These are phyloP conservation scores for Tinea pellionella DNA, from an alignment of 2,888 invertebrate species.

Conservation along the genomic window DNA sequence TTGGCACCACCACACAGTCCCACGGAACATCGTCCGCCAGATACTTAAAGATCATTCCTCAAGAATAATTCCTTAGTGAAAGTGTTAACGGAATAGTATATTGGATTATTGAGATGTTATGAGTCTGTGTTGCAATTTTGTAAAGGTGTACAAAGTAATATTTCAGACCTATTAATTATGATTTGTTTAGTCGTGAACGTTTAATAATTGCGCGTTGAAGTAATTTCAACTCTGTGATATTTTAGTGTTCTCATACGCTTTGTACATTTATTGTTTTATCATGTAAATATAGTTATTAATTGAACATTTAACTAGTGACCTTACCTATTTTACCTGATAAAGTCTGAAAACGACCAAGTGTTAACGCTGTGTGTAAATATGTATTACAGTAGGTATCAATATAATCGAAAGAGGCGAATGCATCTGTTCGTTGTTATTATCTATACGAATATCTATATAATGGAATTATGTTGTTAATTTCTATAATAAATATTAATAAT, in stretches of 20 bases:
- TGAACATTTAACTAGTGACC: background rate
- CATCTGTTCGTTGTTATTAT: slow-evolving; percentile 50
- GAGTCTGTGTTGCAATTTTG: background rate
- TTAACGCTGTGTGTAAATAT: slow-evolving; percentile 54
- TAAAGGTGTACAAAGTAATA: background rate
- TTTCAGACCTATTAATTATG: background rate
- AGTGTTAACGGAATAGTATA: background rate
- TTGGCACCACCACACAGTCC: slow-evolving; percentile 40
- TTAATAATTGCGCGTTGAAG: background rate
- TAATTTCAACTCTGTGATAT: background rate
- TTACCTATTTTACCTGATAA: slow-evolving; percentile 25
- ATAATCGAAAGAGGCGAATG: slow-evolving; percentile 15
- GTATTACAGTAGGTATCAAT: slow-evolving; percentile 24
- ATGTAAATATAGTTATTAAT: slow-evolving; percentile 4
- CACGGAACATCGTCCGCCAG: slow-evolving; percentile 47
- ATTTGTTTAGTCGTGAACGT: background rate
- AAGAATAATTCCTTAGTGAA: slow-evolving; percentile 8
- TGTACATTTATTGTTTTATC: background rate
- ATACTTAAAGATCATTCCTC: slow-evolving; percentile 48
- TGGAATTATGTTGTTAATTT: background rate
- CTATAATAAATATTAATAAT: background rate
- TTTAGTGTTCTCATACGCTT: background rate
- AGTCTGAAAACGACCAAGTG: slow-evolving; percentile 68
- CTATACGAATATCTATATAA: slow-evolving; percentile 13
- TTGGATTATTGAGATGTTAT: background rate